These are phyloP conservation scores for Leptinotarsa texana DNA, from an alignment of 1,140 invertebrate species.

Conservation along the genomic window DNA sequence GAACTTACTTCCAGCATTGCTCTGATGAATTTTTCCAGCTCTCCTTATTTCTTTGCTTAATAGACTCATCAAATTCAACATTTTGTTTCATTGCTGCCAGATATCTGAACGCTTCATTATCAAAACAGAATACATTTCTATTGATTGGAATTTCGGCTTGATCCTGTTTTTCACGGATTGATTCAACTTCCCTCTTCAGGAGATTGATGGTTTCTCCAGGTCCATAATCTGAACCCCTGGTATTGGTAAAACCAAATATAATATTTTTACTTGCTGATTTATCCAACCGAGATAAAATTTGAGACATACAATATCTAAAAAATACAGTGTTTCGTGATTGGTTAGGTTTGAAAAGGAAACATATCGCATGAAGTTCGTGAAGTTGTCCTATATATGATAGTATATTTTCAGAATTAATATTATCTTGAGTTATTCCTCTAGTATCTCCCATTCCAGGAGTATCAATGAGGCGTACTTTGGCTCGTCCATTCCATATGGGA, in stretches of 20 bases:
- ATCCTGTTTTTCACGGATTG: constrained; percentile 36
- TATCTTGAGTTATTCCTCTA: constrained; percentile 46
- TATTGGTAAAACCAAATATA: constrained; percentile 49
- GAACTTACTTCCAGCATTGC: constrained; percentile 46
- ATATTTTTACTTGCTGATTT: constrained; percentile 46
- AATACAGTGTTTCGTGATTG: constrained; percentile 40
- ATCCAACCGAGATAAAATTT: constrained; percentile 48
- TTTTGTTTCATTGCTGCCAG: constrained; percentile 39
- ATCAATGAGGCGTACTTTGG: constrained; percentile 45
- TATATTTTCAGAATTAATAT: constrained; percentile 48
- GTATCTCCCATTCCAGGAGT: constrained; percentile 49
- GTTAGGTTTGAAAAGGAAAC: constrained; percentile 46
- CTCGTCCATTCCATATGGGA: constrained; percentile 36
- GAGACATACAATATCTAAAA: constrained; percentile 49
- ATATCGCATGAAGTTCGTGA: constrained; percentile 47
- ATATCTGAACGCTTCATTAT: constrained; percentile 50
- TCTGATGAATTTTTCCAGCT: constrained; percentile 46
- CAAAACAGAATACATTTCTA: constrained; percentile 48
- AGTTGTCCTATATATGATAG: constrained; percentile 42
- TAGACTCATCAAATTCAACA: constrained; percentile 33
- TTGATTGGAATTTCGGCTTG: constrained; percentile 36
- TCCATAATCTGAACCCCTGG: constrained; percentile 44
- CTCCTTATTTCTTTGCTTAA: constrained; percentile 34
- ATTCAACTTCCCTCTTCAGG: constrained; percentile 32
- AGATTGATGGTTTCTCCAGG: constrained; percentile 41